Evolutionary conservation across 2,797 vertebrate genomes (phyloP), one percentile per base, ranked within the genome.

Genomic region (Odontamblyopus lacepedii): DNA sequence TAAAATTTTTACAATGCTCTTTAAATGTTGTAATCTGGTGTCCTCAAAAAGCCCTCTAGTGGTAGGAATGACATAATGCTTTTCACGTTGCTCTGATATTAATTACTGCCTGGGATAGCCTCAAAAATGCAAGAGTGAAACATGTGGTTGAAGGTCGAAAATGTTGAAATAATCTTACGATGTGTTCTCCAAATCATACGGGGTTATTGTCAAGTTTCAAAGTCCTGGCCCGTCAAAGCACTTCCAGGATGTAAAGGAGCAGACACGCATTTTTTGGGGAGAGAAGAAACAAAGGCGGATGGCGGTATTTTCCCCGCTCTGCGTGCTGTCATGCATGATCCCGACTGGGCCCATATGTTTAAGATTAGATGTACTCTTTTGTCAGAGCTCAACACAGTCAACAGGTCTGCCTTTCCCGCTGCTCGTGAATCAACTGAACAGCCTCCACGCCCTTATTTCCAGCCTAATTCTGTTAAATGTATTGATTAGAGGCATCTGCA

Each of bases 281-380:
- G 48, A 62, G 69, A 78, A 73, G 77, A 76, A 80, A 76, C 63
- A 78, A 69, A 75, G 66, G 13, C 35, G n/a, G 41, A 27, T 41
- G 53, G 74, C 84, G 51, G 82, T 88, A 70, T 81, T 89, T 91
- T 86, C 87, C 84, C 82, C 23, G 26, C 55, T 70, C 73, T 76
- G 78, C 86, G 81, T 79, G 85, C 79, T 87, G 85, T 90, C 88
- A 85, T 81, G 84, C 84, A 84, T 71, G 85, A 86, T 90, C 85
- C 74, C 70, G 44, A 66, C 75, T 77, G 70, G 75, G 80, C 85
- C 44, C 91, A 93, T 87, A 84, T 93, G 91, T 92, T 92, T 89
- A 84, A 85, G 83, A 92, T 93, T 93, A 93, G 89, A 88, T 91
- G 88, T 88, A 85, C 89, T 91, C 84, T 87, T 88, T 80, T 87